Evolutionary conservation across 1,140 invertebrate species (phyloP).

Genomic region (Lanistes nyassanus): DNA sequence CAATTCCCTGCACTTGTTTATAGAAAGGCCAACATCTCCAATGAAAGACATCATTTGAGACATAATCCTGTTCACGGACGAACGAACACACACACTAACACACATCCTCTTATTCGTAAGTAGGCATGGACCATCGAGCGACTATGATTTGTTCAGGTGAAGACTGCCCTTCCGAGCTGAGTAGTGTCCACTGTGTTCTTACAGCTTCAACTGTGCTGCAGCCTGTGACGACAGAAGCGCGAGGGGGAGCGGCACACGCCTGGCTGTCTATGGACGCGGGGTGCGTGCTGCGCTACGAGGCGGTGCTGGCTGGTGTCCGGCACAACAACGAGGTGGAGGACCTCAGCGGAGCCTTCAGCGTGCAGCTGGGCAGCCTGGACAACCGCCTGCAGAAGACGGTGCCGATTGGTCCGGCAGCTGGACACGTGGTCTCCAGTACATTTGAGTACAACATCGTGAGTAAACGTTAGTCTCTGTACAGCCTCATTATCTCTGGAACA

Average conservation of each 20-base stretch:
- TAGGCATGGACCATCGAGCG: too few relatives aligned
- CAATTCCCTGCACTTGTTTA: too few relatives aligned
- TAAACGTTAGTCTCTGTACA: not conserved
- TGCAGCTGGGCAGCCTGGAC: slow-evolving; percentile 25
- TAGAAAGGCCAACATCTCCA: too few relatives aligned
- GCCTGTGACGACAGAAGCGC: slow-evolving; percentile 3
- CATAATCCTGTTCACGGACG: too few relatives aligned
- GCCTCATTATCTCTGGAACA: not conserved
- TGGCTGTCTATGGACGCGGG: slow-evolving; percentile 32
- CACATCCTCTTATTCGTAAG: too few relatives aligned
- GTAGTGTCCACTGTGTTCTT: not conserved
- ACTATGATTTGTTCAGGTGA: too few relatives aligned
- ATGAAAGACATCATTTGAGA: too few relatives aligned
- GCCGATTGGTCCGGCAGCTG: slow-evolving; percentile 12
- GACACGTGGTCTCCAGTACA: slow-evolving; percentile 7
- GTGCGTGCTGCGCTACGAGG: slow-evolving; percentile 34
- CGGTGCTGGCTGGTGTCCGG: slow-evolving; percentile 17
- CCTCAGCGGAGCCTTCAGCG: slow-evolving; percentile 10
- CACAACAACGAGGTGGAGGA: slow-evolving; percentile 23
- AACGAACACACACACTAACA: too few relatives aligned
- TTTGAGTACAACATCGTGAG: slow-evolving; percentile 29
- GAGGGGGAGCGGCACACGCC: slow-evolving; percentile 25
- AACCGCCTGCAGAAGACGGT: slow-evolving; percentile 24
- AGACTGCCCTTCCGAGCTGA: too few relatives aligned
- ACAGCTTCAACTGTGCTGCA: slow-evolving; percentile 13